Evolutionary conservation across 1,140 invertebrate species (phyloP), one percentile per base, ranked within the genome.

Genomic region (Macrobrachium rosenbergii): DNA sequence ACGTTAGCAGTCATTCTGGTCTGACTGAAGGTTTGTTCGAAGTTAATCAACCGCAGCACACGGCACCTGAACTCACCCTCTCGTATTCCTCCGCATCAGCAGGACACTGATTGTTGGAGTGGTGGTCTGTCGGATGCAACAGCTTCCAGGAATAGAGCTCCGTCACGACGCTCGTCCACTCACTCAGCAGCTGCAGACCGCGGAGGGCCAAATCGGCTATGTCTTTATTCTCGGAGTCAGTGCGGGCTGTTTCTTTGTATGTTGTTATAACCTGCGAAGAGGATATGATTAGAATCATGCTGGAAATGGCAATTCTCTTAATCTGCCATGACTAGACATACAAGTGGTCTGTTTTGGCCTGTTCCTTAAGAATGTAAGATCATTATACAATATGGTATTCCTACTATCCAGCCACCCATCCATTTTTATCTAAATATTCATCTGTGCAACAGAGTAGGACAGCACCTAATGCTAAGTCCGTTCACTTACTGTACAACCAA

Each of bases 31-130:
- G 3, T 37, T 1, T 37, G 1, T 37, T 37, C 3, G 28, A 37
- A 37, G 28, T 37, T 37, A 37, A 37, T 37, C 28, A 37, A 37
- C 3, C 3, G 28, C 3, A 1, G 28, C 28, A 37, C 3, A 37
- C 28, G 3, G 3, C 28, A 37, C 16, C 45, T 3, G 19, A 77
- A 90, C 92, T 92, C 91, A 96, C 96, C 92, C 98, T 94, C 94
- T 99, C 99, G 92, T 99, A 99, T 93, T 99, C 98, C 93, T 99
- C 99, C n/a, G 98, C 98, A 91, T 99, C 98, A 23, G 94, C 94
- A 0, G 98, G 98, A 91, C 99, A 99, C 90, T 97, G 95, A 89
- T 97, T 96, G 92, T 99, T 99, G 92, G 97, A 96, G 92, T 98
- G 97, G 92, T 98, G 97, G 93, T 99, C 98, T 5, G 98, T 99